These are phyloP conservation scores for Hydractinia echinata DNA, from an alignment of 30 jellyfish, hydroid and myxozoan species.

Conservation along the genomic window DNA sequence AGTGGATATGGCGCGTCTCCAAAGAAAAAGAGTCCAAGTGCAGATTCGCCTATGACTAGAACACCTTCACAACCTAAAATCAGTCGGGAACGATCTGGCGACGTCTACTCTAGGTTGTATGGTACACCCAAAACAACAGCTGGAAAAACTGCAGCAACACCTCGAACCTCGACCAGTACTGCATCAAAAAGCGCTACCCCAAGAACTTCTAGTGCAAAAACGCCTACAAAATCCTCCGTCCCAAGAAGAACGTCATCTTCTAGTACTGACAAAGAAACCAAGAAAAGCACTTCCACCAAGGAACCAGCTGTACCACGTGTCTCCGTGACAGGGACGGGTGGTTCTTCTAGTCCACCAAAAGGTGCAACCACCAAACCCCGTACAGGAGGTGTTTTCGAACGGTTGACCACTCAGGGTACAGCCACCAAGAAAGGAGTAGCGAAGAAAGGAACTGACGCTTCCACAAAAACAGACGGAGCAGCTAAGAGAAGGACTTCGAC, in stretches of 20 bases:
- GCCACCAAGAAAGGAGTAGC: constrained; percentile 61
- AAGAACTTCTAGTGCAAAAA: constrained; percentile 29
- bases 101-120: constrained; percentile 82
- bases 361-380: constrained; percentile 39
- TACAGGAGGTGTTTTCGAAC: constrained; percentile 67
- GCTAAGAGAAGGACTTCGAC: no score
- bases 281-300: constrained; percentile 26
- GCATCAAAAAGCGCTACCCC: constrained; percentile 11
- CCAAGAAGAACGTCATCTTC: constrained; percentile 14
- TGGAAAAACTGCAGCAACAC: constrained; percentile 20
- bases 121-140: constrained; percentile 40
- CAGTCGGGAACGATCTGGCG: constrained; percentile 88
- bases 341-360: constrained; percentile 39
- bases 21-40: constrained; percentile 36
- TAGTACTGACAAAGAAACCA: constrained; percentile 11
- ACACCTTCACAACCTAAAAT: constrained; percentile 64
- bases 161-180: constrained; percentile 31
- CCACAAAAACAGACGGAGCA: no score
- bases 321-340: constrained; percentile 29
- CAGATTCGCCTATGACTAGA: constrained; percentile 42
- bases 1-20: constrained; percentile 80
- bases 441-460: neutral
- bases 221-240: constrained; percentile 27
- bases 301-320: neutral
- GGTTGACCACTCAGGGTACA: constrained; percentile 58